Conservation (phyloP, 2,888 invertebrate genomes). For the Rhimphoctona megacephalus region DNA sequence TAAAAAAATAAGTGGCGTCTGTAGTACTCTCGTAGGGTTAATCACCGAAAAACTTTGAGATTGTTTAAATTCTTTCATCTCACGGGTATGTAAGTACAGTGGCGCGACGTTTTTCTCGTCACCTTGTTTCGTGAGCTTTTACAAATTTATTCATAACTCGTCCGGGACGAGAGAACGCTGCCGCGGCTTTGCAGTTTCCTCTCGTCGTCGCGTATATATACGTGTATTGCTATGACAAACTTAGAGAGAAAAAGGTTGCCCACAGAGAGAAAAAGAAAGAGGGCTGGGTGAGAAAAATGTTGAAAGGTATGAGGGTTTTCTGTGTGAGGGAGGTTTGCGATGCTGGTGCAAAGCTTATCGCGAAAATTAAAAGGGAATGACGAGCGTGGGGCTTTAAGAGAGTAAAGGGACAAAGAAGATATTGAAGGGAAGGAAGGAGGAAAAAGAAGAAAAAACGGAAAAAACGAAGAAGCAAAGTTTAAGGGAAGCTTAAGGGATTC, state of each 20-base stretch:
- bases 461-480: background rate
- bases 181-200: conserved; percentile 66
- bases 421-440: background rate
- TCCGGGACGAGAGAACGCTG: conserved; percentile 46
- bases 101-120: conserved; percentile 22
- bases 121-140: conserved; percentile 65
- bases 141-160: conserved; percentile 74
- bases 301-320: conserved; percentile 45
- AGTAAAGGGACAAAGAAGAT: conserved; percentile 32
- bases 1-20: background rate
- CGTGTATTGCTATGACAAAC: conserved; percentile 33
- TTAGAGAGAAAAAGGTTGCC: conserved; percentile 1
- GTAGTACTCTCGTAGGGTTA: conserved; percentile 1
- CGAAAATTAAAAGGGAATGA: conserved; percentile 56
- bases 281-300: conserved; percentile 55
- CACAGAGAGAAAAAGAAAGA: conserved; percentile 1
- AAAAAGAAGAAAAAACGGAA: background rate
- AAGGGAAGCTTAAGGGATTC: conserved; percentile 38
- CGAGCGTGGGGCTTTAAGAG: conserved; percentile 32
- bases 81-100: background rate
- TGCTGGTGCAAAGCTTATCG: conserved; percentile 61
- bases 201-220: background rate
- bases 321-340: conserved; percentile 8
- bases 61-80: conserved; percentile 32
- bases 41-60: conserved; percentile 27